Evolutionary conservation across 2,797 vertebrate species (phyloP), one percentile per base, ranked within the genome.

Genomic region (Chloroceryle amazona): DNA sequence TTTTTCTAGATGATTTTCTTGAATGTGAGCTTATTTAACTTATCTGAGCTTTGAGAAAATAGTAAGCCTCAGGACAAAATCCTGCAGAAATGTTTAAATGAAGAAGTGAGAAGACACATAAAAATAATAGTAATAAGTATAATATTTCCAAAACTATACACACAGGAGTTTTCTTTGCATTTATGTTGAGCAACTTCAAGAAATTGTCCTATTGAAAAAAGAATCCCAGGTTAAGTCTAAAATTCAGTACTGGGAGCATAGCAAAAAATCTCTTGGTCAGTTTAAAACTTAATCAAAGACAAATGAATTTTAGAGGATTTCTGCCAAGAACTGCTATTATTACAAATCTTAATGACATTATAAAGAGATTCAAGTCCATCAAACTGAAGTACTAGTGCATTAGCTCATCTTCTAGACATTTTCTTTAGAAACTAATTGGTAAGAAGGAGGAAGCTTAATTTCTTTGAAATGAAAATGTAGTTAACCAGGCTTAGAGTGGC

Each of bases 231-330:
- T 58, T 87, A 74, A 79, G 65, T 65, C 39, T 54, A 57, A 96
- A 93, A 89, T 80, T 89, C 72, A 72, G 31, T 57, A 67, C 18
- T 60, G 51, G 57, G 5, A 91, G 11, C 42, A 63, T n/a, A 94
- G 85, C 17, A 92, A 96, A 96, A 96, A 93, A 75, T 51, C 19
- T 88, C 67, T 63, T 67, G 95, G 75, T 96, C 92, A 89, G 89
- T 96, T 96, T 97, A 86, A 96, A 95, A 66, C 81, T 94, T 96
- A 97, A 97, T 96, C 83, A 97, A 93, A 93, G 87, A 88, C 39
- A 96, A 97, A 97, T 92, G 28, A 96, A 66, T 94, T 94, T 76
- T 82, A 87, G 60, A 89, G 52, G 31, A 88, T 94, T 95, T 96
- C 89, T 97, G 89, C 87, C 89, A 96, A 93, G 78, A 82, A 81